Evolutionary conservation across 2,888 invertebrate genomes (phyloP), one percentile per base, ranked within the genome.

Genomic region (Cheilosia grossa): DNA sequence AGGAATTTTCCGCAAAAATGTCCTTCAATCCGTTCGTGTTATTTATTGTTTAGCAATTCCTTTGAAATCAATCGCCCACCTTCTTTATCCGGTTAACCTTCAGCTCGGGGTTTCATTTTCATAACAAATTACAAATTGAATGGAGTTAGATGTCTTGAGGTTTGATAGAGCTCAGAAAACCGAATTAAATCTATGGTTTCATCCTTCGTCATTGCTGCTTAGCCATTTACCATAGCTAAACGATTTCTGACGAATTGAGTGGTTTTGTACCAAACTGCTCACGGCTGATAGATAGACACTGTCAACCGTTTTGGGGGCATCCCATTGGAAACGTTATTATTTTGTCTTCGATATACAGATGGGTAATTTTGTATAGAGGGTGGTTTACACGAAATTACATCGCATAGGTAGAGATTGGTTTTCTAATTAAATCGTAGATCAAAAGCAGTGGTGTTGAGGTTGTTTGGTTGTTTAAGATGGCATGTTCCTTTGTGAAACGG

Each of bases 211-310:
- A 47, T 54, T n/a, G 33, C 33, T 42, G 24, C 53, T 37, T 42
- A 30, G 73, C 42, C 30, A 72, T 64, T 56, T 7, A 64, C 53
- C 37, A 67, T 56, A 56, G 66, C 40, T 82, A 77, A 82, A 72
- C 77, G 72, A 72, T 82, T 82, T 44, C 66, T 72, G 78, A 82
- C 61, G 77, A 77, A 82, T 82, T 77, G 70, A 82, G 61, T 82
- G 72, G 53, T 82, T 72, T 66, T 77, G 51, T 59, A 40, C 53
- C n/a, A 51, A 63, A 58, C 61, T 44, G 51, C 27, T 69, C 13
- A 13, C 4, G 37, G 37, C 44, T 47, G 17, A 7, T 4, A n/a
- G 58, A 66, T n/a, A 59, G 53, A 66, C 70, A 70, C 44, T 77
- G 47, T 30, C 33, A 53, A 44, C 24, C 47, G 67, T 47, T 47